A percentile compares a stretch with the other conserved stretches of the same genome.
phyloP scores from a whole-genome alignment of 2,888 invertebrate genomes.

The Melanostoma scalare region DNA sequence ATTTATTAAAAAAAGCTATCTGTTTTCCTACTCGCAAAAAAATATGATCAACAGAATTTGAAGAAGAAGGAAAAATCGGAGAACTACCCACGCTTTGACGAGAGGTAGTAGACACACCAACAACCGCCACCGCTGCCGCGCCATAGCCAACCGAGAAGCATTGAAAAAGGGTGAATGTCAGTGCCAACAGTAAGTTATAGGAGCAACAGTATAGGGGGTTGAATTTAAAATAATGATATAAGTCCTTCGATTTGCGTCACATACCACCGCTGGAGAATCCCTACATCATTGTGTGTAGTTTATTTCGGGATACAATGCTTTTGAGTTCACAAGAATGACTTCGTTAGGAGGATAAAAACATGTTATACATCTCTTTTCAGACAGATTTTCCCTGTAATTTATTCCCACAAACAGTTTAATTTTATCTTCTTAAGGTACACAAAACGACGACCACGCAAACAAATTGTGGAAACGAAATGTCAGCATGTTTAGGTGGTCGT shows the following conservation, averaged over 20 bases:
- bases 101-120: no score
- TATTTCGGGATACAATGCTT: constrained; percentile 56
- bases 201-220: constrained; percentile 10
- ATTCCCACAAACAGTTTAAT: constrained; percentile 22
- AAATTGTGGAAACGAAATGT: constrained; percentile 5
- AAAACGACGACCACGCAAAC: constrained; percentile 9
- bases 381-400: constrained; percentile 14
- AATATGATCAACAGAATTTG: constrained; percentile 51
- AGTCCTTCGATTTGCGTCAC: constrained; percentile 65
- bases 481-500: not conserved
- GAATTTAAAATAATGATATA: constrained; percentile 5
- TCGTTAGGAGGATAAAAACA: constrained; percentile 14
- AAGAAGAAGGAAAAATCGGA: constrained; percentile 7
- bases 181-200: constrained; percentile 15
- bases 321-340: constrained; percentile 33
- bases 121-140: constrained; percentile 23
- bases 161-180: constrained; percentile 29
- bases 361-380: not conserved
- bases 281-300: constrained; percentile 24
- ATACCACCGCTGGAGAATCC: constrained; percentile 33
- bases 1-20: constrained; percentile 31
- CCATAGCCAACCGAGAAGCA: constrained; percentile 3
- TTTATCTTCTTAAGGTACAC: constrained; percentile 10
- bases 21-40: constrained; percentile 57
- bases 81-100: constrained; percentile 48